Conservation (phyloP, 2,888 invertebrate genomes). For the Clusia tigrina region DNA sequence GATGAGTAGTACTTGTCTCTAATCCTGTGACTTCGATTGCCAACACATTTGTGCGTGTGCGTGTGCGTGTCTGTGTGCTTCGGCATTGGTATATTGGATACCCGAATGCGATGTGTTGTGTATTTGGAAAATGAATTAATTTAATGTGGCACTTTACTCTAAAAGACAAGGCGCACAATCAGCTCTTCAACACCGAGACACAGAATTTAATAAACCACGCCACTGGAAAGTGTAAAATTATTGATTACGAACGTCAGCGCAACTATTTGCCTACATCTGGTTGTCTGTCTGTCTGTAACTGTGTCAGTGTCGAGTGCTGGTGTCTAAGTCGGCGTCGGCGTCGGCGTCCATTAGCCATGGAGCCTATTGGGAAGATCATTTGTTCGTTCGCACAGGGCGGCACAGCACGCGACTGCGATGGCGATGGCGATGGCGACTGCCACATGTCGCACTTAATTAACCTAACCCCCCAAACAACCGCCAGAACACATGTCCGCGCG, state of each 20-base stretch:
- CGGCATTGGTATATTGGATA: no score
- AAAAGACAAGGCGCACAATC: not conserved
- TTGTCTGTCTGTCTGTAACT: conserved; percentile 9
- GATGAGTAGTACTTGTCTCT: no score
- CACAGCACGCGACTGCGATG: conserved; percentile 31
- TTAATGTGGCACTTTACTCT: no score
- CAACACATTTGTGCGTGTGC: no score
- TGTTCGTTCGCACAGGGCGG: conserved; percentile 23
- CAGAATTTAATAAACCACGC: conserved; percentile 14
- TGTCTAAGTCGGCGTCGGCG: no score
- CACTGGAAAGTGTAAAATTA: conserved; percentile 21
- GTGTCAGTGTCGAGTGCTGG: no score
- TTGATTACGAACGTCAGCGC: conserved; percentile 12
- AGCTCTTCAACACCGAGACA: conserved; percentile 1
- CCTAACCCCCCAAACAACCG: conserved; percentile 56
- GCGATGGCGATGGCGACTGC: conserved; percentile 32
- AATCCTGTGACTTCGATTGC: no score
- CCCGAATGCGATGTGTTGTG: no score
- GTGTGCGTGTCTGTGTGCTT: no score
- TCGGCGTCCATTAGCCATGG: no score
- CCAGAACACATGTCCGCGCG: no score
- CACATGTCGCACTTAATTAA: conserved; percentile 58
- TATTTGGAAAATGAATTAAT: no score
- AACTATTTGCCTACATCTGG: conserved; percentile 12
- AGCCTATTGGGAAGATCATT: conserved; percentile 31